Conservation (phyloP, 2,888 invertebrate genomes). For the Agonopterix subpropinquella region DNA sequence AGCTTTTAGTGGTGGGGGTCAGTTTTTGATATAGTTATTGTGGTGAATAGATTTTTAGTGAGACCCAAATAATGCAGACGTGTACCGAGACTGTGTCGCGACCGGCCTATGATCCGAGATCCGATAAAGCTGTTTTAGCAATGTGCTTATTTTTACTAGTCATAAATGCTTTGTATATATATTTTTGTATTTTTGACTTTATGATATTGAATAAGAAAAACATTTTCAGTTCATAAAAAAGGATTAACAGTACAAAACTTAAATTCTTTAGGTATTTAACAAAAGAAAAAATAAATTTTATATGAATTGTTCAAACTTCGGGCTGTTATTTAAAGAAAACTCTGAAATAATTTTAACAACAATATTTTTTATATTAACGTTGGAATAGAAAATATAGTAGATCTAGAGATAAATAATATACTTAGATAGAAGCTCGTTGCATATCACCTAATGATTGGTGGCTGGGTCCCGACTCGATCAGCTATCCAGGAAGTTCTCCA, state of each 20-base stretch:
- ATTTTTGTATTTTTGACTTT: conserved; percentile 57
- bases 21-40: conserved; percentile 53
- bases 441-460: conserved; percentile 10
- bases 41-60: conserved; percentile 38
- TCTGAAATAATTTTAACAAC: conserved; percentile 16
- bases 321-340: conserved; percentile 30
- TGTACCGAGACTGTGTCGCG: conserved; percentile 42
- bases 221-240: conserved; percentile 47
- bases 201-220: conserved; percentile 45
- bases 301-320: conserved; percentile 36
- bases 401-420: conserved; percentile 18
- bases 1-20: conserved; percentile 37
- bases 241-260: conserved; percentile 26
- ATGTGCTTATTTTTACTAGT: conserved; percentile 68
- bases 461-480: conserved; percentile 24
- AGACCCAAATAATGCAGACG: conserved; percentile 41
- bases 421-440: conserved; percentile 34
- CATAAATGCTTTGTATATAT: conserved; percentile 69
- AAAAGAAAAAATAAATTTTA: conserved; percentile 44
- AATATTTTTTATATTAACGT: conserved; percentile 41
- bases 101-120: conserved; percentile 28
- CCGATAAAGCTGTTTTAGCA: conserved; percentile 41
- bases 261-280: conserved; percentile 45
- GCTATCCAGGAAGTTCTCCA: conserved; percentile 62
- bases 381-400: conserved; percentile 36